A percentile compares a stretch with the other conserved stretches of the same genome.
phyloP scores from a whole-genome alignment of 2,797 vertebrate species.

The Falco rusticolus region DNA sequence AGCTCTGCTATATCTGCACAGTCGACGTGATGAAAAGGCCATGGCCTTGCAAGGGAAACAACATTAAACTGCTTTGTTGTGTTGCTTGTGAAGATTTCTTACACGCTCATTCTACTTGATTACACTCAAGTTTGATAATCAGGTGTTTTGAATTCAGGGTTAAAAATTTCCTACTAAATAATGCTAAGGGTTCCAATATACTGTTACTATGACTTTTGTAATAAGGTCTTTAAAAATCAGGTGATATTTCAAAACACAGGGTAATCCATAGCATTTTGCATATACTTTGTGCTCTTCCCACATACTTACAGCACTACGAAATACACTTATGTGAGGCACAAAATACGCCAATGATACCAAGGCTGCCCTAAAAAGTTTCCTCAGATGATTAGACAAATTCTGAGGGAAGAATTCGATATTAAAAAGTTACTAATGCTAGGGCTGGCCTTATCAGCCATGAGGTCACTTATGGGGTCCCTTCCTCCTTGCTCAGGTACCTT shows the following conservation, averaged over 20 bases:
- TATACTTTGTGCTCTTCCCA: background rate
- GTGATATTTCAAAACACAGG: background rate
- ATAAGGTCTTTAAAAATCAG: slow-evolving; percentile 1
- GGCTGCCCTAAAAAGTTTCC: background rate
- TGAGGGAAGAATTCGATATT: background rate
- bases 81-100: slow-evolving; percentile 29
- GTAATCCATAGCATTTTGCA: background rate
- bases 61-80: background rate
- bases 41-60: background rate
- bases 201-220: background rate
- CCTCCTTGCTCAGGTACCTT: background rate
- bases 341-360: background rate
- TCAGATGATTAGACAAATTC: background rate
- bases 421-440: background rate
- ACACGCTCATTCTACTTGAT: background rate
- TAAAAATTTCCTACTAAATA: background rate
- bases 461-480: background rate
- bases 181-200: background rate
- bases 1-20: background rate
- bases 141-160: background rate
- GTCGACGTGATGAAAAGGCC: background rate
- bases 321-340: background rate
- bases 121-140: background rate
- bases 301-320: background rate
- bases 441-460: background rate